Percentiles rank a stretch among this genome's conserved stretches.
Conservation (phyloP, 2,797 vertebrate genomes). For the Eupleurogrammus muticus region DNA sequence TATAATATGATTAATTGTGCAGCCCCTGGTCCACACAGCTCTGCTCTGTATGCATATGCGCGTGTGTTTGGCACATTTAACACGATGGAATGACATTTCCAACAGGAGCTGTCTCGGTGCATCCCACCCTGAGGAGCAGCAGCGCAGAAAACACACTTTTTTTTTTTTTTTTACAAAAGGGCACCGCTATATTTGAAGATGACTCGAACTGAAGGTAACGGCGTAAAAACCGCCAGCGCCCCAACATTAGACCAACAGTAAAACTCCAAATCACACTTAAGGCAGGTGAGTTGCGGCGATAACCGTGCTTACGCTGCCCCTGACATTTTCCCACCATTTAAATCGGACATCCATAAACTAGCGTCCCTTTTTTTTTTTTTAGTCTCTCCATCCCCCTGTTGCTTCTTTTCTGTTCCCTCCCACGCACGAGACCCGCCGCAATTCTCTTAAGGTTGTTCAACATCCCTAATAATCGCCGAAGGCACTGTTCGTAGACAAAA, state of each 20-base stretch:
- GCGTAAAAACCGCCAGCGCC: slow-evolving; percentile 49
- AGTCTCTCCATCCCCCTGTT: slow-evolving; percentile 31
- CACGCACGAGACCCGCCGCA: slow-evolving; percentile 45
- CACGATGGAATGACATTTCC: background rate
- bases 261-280: slow-evolving; percentile 72
- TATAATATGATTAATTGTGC: slow-evolving; percentile 37
- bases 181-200: slow-evolving; percentile 63
- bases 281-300: slow-evolving; percentile 69
- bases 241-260: slow-evolving; percentile 62
- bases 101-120: background rate
- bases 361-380: slow-evolving; percentile 49
- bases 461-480: slow-evolving; percentile 67
- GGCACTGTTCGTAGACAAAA: slow-evolving; percentile 64
- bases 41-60: slow-evolving; percentile 20
- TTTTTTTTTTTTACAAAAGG: no score
- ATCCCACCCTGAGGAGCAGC: background rate
- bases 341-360: slow-evolving; percentile 69
- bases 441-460: slow-evolving; percentile 59
- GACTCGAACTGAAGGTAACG: slow-evolving; percentile 50
- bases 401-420: slow-evolving; percentile 52
- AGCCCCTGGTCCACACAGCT: slow-evolving; percentile 9
- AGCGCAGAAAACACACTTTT: slow-evolving; percentile 26
- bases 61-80: slow-evolving; percentile 19
- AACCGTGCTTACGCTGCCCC: slow-evolving; percentile 57
- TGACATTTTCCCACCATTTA: slow-evolving; percentile 74